Percentiles rank a stretch among this genome's conserved stretches.
phyloP scores from a whole-genome alignment of 2,113 vertebrate genomes.

The Chionodraco myersi region DNA sequence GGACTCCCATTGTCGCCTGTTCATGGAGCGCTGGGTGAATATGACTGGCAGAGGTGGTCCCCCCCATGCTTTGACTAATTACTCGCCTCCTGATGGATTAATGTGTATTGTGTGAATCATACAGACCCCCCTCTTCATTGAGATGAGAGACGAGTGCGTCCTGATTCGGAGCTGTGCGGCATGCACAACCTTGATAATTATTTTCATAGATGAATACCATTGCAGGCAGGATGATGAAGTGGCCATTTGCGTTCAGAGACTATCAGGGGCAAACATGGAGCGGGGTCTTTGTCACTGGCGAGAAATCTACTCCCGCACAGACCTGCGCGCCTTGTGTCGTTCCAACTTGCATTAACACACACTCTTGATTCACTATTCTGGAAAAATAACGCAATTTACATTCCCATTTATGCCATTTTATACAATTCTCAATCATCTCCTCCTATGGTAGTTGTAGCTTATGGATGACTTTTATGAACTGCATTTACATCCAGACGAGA shows the following conservation, averaged over 20 bases:
- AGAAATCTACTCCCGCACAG: conserved; percentile 74
- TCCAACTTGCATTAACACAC: conserved; percentile 31
- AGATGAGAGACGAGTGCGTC: conserved; percentile 71
- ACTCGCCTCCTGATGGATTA: conserved; percentile 93
- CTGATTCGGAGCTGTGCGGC: conserved; percentile 89
- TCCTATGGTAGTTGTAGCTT: neutral
- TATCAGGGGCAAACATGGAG: conserved; percentile 89
- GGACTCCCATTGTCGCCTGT: conserved; percentile 88
- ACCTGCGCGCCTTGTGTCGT: conserved; percentile 27
- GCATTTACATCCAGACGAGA: conserved; percentile 6
- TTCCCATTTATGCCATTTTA: conserved; percentile 7
- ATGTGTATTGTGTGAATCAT: conserved; percentile 89
- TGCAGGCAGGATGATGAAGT: conserved; percentile 96
- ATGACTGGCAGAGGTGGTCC: conserved; percentile 89
- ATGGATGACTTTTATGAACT: neutral
- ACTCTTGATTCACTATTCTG: neutral
- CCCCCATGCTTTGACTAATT: conserved; percentile 91
- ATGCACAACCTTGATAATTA: conserved; percentile 95
- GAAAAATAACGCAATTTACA: conserved; percentile 3
- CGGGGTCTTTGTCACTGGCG: conserved; percentile 83
- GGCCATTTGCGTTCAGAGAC: conserved; percentile 85
- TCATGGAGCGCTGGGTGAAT: conserved; percentile 83
- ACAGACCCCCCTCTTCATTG: conserved; percentile 59
- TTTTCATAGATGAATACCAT: conserved; percentile 96
- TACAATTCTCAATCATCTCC: conserved; percentile 14